These are phyloP conservation scores for Nineta flava DNA, from an alignment of 2,888 invertebrate species.

Conservation along the genomic window DNA sequence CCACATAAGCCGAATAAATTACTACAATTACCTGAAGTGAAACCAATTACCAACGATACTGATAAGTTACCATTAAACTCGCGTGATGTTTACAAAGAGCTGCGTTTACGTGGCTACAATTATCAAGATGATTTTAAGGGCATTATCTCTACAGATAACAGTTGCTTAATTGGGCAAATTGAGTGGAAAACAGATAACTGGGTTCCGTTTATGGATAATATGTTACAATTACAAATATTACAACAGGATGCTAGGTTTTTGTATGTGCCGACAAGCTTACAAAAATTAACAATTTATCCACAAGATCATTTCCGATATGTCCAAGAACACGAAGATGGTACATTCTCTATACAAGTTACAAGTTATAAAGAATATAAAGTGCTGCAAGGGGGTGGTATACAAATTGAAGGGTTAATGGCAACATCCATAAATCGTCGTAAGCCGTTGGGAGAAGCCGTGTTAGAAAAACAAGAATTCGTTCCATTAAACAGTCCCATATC, in stretches of 20 bases:
- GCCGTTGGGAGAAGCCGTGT: constrained; percentile 53
- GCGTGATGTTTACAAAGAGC: constrained; percentile 49
- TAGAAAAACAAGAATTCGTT: constrained; percentile 60
- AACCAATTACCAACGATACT: neutral
- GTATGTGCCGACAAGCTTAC: constrained; percentile 48
- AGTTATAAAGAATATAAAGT: constrained; percentile 25
- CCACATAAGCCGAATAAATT: constrained; percentile 38
- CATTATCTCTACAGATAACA: constrained; percentile 19
- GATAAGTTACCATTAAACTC: neutral
- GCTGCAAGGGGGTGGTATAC: constrained; percentile 55
- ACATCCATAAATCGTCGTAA: constrained; percentile 54
- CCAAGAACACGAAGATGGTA: neutral
- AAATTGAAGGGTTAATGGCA: constrained; percentile 59
- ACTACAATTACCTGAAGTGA: constrained; percentile 27
- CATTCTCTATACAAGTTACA: constrained; percentile 1
- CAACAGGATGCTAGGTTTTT: constrained; percentile 51
- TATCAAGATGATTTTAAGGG: constrained; percentile 21
- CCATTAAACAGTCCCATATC: constrained; percentile 31
- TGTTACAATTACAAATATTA: constrained; percentile 60
- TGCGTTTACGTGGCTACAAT: constrained; percentile 52
- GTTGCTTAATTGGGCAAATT: constrained; percentile 17
- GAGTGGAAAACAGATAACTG: constrained; percentile 41
- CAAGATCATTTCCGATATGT: constrained; percentile 17
- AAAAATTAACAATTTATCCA: constrained; percentile 34
- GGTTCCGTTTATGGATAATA: constrained; percentile 77